Percentiles rank a stretch among this genome's conserved stretches.
Conservation (phyloP, 2,113 vertebrate genomes). For the Dendropsophus ebraccatus region DNA sequence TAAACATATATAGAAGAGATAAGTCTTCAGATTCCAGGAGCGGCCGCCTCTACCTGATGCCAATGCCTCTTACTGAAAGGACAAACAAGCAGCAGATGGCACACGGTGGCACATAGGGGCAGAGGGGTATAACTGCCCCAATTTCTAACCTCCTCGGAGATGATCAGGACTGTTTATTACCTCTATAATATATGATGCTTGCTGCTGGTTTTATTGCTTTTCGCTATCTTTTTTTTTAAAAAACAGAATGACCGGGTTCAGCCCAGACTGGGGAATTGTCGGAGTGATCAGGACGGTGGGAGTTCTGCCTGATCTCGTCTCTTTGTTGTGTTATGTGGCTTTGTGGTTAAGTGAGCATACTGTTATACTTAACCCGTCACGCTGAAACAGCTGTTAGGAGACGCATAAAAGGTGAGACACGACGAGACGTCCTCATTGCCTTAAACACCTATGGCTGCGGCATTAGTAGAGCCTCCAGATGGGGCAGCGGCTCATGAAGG, state of each 20-base stretch:
- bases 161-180: not conserved
- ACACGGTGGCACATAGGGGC: too few relatives aligned
- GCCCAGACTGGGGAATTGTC: not conserved
- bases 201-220: too few relatives aligned
- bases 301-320: not conserved
- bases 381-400: slow-evolving; percentile 40
- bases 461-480: slow-evolving; percentile 37
- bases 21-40: too few relatives aligned
- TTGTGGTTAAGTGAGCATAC: slow-evolving; percentile 46
- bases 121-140: too few relatives aligned
- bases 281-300: not conserved
- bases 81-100: too few relatives aligned
- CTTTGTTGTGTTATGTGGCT: slow-evolving; percentile 36
- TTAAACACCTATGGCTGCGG: slow-evolving; percentile 8
- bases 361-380: slow-evolving; percentile 31
- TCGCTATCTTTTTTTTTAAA: too few relatives aligned
- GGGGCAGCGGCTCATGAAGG: slow-evolving; percentile 33
- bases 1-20: too few relatives aligned
- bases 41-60: too few relatives aligned
- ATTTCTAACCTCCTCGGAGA: too few relatives aligned
- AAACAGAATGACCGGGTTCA: not conserved
- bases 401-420: slow-evolving; percentile 21
- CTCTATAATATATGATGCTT: not conserved
- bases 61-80: too few relatives aligned
- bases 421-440: not conserved